These are phyloP conservation scores for Parazoanthus atlanticus DNA, from an alignment of 92 coral and sea anemone genomes.

Conservation along the genomic window DNA sequence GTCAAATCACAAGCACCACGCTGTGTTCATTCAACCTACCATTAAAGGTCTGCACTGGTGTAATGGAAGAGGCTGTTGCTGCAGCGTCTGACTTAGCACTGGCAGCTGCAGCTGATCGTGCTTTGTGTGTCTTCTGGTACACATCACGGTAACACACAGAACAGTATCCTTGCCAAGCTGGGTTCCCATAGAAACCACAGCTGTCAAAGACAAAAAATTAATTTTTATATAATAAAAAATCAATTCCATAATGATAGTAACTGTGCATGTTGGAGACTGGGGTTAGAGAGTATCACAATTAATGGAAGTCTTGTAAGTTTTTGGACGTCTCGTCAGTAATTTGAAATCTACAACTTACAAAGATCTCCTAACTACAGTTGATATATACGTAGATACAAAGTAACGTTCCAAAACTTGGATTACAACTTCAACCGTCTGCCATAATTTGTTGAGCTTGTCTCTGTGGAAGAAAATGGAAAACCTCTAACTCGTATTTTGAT, in stretches of 20 bases:
- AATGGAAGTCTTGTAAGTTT: no score
- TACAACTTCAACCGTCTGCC: no score
- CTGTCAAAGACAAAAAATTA: conserved; percentile 50
- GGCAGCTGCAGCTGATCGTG: conserved; percentile 60
- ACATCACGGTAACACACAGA: conserved; percentile 94
- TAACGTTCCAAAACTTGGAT: no score
- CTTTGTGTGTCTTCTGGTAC: conserved; percentile 76
- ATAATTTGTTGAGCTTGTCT: no score
- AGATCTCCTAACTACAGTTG: no score
- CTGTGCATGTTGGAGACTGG: no score
- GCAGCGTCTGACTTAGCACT: conserved; percentile 49
- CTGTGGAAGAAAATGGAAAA: no score
- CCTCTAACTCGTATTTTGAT: no score
- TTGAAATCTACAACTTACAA: no score
- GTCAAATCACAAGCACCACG: not conserved
- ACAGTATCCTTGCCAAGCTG: conserved; percentile 99
- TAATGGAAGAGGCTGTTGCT: conserved; percentile 46
- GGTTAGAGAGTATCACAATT: no score
- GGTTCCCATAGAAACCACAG: conserved; percentile 99
- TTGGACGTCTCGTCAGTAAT: no score
- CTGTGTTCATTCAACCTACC: conserved; percentile 17
- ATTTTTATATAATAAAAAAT: not conserved
- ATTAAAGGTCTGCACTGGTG: conserved; percentile 39
- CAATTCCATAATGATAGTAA: not conserved
- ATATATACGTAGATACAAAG: no score